Conservation (phyloP, 2,888 invertebrate species). For the Periphyllus acericola region DNA sequence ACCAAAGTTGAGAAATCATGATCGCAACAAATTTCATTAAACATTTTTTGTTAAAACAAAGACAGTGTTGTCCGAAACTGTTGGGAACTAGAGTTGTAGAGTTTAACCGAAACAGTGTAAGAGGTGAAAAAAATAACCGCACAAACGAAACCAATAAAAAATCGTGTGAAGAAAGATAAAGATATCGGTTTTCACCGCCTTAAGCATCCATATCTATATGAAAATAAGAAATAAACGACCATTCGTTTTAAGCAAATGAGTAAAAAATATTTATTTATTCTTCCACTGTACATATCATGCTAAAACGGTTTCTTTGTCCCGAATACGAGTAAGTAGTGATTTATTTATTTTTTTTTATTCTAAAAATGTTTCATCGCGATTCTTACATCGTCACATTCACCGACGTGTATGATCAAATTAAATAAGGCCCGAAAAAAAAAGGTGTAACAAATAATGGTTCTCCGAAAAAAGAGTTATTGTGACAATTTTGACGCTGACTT, state of each 20-base stretch:
- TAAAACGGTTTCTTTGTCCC: neutral
- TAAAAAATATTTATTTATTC: slow-evolving; percentile 12
- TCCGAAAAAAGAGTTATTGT: neutral
- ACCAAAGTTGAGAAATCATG: too few relatives aligned
- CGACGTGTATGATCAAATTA: neutral
- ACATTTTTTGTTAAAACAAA: too few relatives aligned
- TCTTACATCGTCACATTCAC: neutral
- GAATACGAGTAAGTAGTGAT: neutral
- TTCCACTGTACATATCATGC: neutral
- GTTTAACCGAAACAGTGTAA: neutral
- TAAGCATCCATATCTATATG: neutral
- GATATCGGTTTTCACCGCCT: neutral
- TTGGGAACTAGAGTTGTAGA: too few relatives aligned
- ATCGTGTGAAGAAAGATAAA: neutral
- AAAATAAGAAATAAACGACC: neutral
- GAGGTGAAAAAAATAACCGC: neutral
- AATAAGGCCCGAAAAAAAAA: neutral
- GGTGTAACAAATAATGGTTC: neutral
- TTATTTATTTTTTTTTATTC: neutral
- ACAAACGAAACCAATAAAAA: neutral
- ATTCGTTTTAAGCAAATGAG: neutral
- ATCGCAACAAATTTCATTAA: too few relatives aligned
- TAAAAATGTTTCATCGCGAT: neutral
- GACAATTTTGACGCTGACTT: neutral
- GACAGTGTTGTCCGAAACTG: too few relatives aligned